These are phyloP conservation scores for Cryptocephalus primarius DNA, from an alignment of 2,888 invertebrate species.

Conservation along the genomic window DNA sequence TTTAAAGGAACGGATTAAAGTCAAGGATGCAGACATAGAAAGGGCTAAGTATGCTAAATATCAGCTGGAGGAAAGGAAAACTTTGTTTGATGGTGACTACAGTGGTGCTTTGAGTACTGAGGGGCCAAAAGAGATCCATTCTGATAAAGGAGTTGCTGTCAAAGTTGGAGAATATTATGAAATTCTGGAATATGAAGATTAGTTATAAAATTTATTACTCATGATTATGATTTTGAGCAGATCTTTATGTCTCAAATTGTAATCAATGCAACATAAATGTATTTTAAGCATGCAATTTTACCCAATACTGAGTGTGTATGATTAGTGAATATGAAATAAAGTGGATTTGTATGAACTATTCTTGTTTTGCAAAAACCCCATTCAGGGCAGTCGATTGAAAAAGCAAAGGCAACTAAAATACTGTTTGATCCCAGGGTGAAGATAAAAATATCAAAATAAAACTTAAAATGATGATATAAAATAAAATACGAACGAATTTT, in stretches of 20 bases:
- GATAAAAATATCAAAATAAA: too few species aligned
- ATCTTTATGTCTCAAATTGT: background rate
- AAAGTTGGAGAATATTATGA: constrained; percentile 27
- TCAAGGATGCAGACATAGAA: constrained; percentile 15
- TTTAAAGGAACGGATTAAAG: constrained; percentile 15
- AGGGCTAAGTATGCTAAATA: constrained; percentile 15
- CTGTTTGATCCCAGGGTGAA: too few species aligned
- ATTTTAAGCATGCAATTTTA: too few species aligned
- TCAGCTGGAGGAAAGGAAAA: constrained; percentile 22
- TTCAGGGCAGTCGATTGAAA: too few species aligned
- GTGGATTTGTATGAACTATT: too few species aligned
- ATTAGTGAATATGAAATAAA: too few species aligned
- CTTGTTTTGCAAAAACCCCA: too few species aligned
- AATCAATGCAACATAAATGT: background rate
- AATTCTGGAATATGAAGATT: constrained; percentile 26
- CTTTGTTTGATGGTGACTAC: constrained; percentile 15
- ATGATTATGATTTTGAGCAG: too few species aligned
- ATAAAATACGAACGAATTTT: too few species aligned
- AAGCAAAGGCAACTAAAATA: too few species aligned
- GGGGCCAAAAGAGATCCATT: constrained; percentile 22
- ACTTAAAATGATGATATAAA: too few species aligned
- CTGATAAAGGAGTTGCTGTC: constrained; percentile 26
- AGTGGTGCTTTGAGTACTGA: constrained; percentile 6
- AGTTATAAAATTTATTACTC: constrained; percentile 1
- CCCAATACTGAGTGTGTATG: too few species aligned